Evolutionary conservation across 2,113 vertebrate genomes (phyloP), one percentile per base, ranked within the genome.

Genomic region (Mastomys coucha): DNA sequence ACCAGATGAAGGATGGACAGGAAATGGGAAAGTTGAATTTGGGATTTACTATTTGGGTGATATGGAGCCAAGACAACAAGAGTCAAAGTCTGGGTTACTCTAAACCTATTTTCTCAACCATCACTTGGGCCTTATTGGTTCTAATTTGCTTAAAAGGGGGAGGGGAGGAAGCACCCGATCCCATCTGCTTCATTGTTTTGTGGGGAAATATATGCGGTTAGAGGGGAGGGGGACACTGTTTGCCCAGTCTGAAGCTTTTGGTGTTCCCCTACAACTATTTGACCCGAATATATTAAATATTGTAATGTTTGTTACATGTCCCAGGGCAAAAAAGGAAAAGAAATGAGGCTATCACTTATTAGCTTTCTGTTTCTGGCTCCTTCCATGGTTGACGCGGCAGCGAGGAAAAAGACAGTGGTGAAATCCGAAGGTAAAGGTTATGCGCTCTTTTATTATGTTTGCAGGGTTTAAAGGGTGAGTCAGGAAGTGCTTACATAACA

Each of bases 361-460:
- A 99, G 98, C 98, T 99, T 98, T 98, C 97, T 97, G 98, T 98
- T 94, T 84, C 97, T 97, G 97, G 97, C 97, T 98, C 98, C 98
- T 98, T 98, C 97, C 97, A 98, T 98, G 98, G 97, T 99, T 98
- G 98, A 97, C 98, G 99, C 98, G 98, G 97, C 91, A 97, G 97
- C 92, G 91, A n/a, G n/a, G n/a, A 96, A 88, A 98, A 98, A 98
- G 98, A 98, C 98, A 98, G 98, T 98, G 97, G 97, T 77, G 98
- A 99, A 99, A 99, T 99, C 98, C 99, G 98, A 99, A 99, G 98
- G 99, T 99, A 99, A 99, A 99, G 99, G 98, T 99, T 99, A 99
- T 98, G 98, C 98, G 98, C 98, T 98, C 98, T 98, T 98, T 99
- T 99, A 99, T 99, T 99, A 99, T 99, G 97, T 98, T 98, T 98